A percentile compares a stretch with the other conserved stretches of the same genome.
phyloP scores from a whole-genome alignment of 2,888 invertebrate genomes.

The Plemyria rubiginata region DNA sequence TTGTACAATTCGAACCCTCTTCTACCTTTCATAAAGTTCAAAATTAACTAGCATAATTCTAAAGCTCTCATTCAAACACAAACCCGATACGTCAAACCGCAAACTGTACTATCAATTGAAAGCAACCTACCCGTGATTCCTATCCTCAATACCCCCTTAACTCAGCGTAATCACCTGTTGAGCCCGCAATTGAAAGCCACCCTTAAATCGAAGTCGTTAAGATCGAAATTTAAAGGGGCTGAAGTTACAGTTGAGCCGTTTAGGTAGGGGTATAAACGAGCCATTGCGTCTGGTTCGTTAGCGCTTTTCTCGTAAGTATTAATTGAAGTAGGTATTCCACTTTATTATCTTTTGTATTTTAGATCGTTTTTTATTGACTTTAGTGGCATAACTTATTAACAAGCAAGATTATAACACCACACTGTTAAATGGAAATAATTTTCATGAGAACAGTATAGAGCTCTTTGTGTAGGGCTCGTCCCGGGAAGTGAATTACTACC shows the following conservation, averaged over 20 bases:
- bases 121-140: constrained; percentile 69
- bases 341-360: constrained; percentile 26
- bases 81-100: constrained; percentile 61
- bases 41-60: constrained; percentile 23
- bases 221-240: constrained; percentile 39
- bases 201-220: constrained; percentile 26
- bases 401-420: too few species aligned
- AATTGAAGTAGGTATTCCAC: constrained; percentile 44
- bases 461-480: too few species aligned
- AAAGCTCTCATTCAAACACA: constrained; percentile 37
- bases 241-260: constrained; percentile 40
- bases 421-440: too few species aligned
- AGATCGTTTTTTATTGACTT: constrained; percentile 16
- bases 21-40: constrained; percentile 12
- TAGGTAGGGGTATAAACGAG: constrained; percentile 43
- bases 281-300: constrained; percentile 66
- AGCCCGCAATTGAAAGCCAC: constrained; percentile 35
- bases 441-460: too few species aligned
- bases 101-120: constrained; percentile 72
- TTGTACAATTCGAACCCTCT: constrained; percentile 4
- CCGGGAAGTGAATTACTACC: too few species aligned
- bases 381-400: neutral
- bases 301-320: constrained; percentile 55
- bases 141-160: constrained; percentile 45
- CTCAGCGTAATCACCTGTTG: constrained; percentile 48